Base-by-base conservation (phyloP, 2,113 vertebrate genomes). In the Otis tarda region DNA sequence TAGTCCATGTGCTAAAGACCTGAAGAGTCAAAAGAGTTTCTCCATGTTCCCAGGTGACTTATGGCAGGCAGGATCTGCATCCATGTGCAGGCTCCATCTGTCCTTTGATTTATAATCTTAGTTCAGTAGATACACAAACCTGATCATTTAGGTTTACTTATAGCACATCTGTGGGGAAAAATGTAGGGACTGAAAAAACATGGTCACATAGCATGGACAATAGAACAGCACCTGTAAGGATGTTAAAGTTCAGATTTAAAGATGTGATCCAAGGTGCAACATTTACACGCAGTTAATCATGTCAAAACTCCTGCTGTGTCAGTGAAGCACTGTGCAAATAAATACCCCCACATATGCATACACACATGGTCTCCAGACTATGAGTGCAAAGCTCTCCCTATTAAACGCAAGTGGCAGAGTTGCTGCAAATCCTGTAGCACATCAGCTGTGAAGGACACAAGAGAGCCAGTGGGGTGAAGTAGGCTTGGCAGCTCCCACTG, bases 11-110 rank as follows among this genome's bases (percentile, higher is more conserved):
- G 13, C 43, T 80, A 93, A 88, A 91, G 53, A 65, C 43, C 39
- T 92, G 41, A 83, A 37, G 41, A 78, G 14, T 57, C 53, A 83
- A 81, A 94, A 84, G 57, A 73, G n/a, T 10, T 37, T 90, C 65
- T 79, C 37, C 2, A 2, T 75, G 10, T 68, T 89, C 77, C 37
- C 37, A 39, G 31, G n/a, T 87, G 73, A 82, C 9, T 83, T 84
- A 22, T 0, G n/a, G 37, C 55, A 76, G 15, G 28, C n/a, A 87
- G 31, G 39, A 68, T 65, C 60, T 71, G 20, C 49, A 68, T 43
- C 77, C 45, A 39, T 6, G 4, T 50, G 23, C 16, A 41, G 64
- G 6, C 16, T 68, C 27, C 25, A 45, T 55, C 80, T 78, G 24
- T 64, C 45, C 53, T 79, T 84, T 86, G 41, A 61, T 1, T 0